Conservation (phyloP, 2,113 vertebrate genomes). For the Phylloscopus whistleri region DNA sequence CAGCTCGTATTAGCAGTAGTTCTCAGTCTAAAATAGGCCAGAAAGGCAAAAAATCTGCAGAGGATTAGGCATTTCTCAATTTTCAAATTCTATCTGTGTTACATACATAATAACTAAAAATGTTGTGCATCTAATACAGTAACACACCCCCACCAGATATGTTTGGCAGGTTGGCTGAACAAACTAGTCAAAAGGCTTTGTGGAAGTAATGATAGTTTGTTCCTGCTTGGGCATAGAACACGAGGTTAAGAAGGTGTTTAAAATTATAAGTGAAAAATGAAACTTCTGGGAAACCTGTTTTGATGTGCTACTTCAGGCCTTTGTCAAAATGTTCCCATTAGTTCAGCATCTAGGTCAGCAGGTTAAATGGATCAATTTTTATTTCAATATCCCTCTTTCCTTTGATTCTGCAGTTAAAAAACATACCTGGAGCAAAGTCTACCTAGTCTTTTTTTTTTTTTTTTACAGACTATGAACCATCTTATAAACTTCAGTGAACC, state of each 20-base stretch:
- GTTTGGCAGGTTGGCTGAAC: neutral
- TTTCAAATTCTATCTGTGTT: neutral
- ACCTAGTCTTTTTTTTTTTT: neutral
- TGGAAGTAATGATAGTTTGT: accelerated
- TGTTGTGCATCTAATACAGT: neutral
- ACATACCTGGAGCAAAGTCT: neutral
- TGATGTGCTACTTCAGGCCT: neutral
- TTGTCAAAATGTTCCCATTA: neutral
- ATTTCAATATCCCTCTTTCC: neutral
- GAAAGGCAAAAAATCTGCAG: neutral
- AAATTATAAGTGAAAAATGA: neutral
- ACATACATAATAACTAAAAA: neutral
- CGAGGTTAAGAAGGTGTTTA: neutral
- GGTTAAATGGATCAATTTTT: neutral
- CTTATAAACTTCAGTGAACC: neutral
- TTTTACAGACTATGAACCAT: neutral
- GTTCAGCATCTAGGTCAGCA: neutral
- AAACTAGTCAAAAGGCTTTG: neutral
- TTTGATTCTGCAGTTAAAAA: neutral
- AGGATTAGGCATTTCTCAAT: neutral
- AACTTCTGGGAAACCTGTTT: neutral
- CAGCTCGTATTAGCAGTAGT: neutral
- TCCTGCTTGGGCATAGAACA: neutral
- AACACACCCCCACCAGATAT: neutral
- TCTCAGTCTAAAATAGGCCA: neutral